Percentiles rank a stretch among this genome's conserved stretches.
Evolutionary conservation across 2,797 vertebrate species (phyloP).

Genomic region (Channa striata): DNA sequence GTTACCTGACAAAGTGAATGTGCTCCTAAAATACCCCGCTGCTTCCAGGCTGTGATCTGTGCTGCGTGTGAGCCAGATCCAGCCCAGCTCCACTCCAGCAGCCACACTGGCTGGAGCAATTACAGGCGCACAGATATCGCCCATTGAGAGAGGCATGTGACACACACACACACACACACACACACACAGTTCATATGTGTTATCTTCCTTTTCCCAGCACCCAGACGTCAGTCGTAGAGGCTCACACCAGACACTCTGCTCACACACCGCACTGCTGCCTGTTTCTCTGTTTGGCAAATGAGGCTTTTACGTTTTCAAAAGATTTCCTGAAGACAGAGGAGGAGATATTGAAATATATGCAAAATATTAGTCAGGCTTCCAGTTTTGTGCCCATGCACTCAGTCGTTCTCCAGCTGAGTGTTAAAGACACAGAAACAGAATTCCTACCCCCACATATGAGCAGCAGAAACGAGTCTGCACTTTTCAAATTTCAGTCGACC

Average conservation of each 20-base stretch:
- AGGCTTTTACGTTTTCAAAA: background rate
- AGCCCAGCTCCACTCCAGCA: slow-evolving; percentile 16
- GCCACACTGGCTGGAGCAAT: slow-evolving; percentile 26
- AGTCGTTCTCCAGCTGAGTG: too few species aligned
- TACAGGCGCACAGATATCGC: slow-evolving; percentile 25
- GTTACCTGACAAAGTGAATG: slow-evolving; percentile 18
- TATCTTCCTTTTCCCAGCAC: slow-evolving; percentile 10
- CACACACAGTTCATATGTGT: slow-evolving; percentile 4
- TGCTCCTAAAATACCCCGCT: slow-evolving; percentile 16
- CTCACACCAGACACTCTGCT: too few species aligned
- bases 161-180: slow-evolving; percentile 3
- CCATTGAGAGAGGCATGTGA: slow-evolving; percentile 7
- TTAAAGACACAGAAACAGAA: too few species aligned
- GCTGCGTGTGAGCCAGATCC: slow-evolving; percentile 6
- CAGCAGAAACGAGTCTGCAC: too few species aligned
- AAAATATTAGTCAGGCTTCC: too few species aligned
- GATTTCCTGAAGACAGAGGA: slow-evolving; percentile 1
- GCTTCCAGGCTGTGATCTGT: slow-evolving; percentile 23
- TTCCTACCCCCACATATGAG: too few species aligned
- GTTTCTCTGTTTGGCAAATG: background rate
- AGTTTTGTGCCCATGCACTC: too few species aligned
- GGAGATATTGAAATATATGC: too few species aligned
- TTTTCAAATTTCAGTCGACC: too few species aligned
- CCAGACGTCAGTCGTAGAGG: too few species aligned
- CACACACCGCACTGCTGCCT: too few species aligned